Percentiles rank a stretch among this genome's conserved stretches.
These are phyloP conservation scores for Gasterosteus aculeatus DNA, from an alignment of 2,113 vertebrate genomes.

Conservation along the genomic window DNA sequence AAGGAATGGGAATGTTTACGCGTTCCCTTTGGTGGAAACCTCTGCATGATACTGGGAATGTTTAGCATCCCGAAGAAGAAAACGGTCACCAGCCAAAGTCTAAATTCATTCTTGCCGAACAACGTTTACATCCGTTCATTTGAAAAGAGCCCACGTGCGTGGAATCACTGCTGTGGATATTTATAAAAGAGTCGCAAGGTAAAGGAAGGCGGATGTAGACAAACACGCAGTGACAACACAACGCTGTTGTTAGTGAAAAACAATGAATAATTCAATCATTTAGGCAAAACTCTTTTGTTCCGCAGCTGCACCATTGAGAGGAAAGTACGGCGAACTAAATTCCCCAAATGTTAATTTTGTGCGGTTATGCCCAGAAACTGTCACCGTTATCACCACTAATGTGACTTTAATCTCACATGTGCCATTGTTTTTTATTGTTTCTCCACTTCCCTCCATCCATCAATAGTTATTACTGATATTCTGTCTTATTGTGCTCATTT, in stretches of 20 bases:
- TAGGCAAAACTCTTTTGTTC: slow-evolving; percentile 35
- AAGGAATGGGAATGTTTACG: background rate
- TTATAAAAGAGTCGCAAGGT: slow-evolving; percentile 29
- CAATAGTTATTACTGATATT: background rate
- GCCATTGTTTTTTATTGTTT: background rate
- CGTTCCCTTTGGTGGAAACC: background rate
- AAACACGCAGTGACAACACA: background rate
- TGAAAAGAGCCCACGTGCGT: slow-evolving; percentile 51
- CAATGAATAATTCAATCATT: slow-evolving; percentile 56
- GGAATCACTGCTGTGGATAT: slow-evolving; percentile 54
- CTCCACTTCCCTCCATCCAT: background rate
- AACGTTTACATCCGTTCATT: background rate
- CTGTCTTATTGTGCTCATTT: background rate
- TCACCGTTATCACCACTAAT: slow-evolving; percentile 43
- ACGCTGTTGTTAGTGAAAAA: slow-evolving; percentile 32
- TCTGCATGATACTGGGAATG: background rate
- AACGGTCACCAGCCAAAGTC: slow-evolving; percentile 1
- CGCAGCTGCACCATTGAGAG: slow-evolving; percentile 36
- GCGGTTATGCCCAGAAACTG: slow-evolving; percentile 33
- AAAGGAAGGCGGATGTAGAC: background rate
- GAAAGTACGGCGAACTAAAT: slow-evolving; percentile 11
- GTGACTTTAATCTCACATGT: background rate
- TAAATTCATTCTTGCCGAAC: background rate
- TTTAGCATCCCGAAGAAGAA: slow-evolving; percentile 18
- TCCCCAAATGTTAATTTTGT: slow-evolving; percentile 14